Base-by-base conservation (phyloP, 2,113 vertebrate genomes). In the Syrmaticus mikado region DNA sequence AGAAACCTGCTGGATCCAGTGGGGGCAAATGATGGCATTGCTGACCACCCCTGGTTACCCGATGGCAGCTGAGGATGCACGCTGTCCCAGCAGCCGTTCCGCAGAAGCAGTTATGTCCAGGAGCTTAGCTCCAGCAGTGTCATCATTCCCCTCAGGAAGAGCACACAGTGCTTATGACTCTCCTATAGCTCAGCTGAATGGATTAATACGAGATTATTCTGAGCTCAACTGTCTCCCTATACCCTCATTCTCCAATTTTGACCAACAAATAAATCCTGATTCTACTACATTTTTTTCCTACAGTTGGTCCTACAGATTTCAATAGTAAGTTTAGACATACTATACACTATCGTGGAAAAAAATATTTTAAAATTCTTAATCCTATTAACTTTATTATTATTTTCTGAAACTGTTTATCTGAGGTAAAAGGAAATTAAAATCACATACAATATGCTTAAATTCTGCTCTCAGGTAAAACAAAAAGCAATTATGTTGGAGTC, bases 61-160 rank as follows among this genome's bases (percentile, higher is more conserved):
- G 5, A 5, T 0, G 0, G n/a, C 65, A 74, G 68, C 70, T 1
- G 0, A 81, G 60, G 11, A 45, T 50, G 16, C 0, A 0, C 15
- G 18, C 19, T 4, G 0, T 57, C 40, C 73, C 62, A 45, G 18
- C 0, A 0, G 11, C 45, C 57, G 1, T 9, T 62, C 48, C 3
- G 4, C 52, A 64, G 16, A 60, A 22, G 5, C 2, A 14, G n/a
- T 16, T n/a, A n/a, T n/a, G 36, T 32, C 10, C 4, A 15, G 57
- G 15, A 71, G 61, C 62, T n/a, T 48, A 71, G 58, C 22, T 65
- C 30, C 22, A 60, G 38, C 2, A 13, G 46, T 1, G 0, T 43
- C 72, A 60, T 43, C 74, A 66, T 48, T 84, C 62, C 34, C 38
- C 9, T 2, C 3, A 32, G 12, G 27, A 40, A 3, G 18, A 58